Evolutionary conservation across 2,888 invertebrate genomes (phyloP).

Genomic region (Platypus cylindrus): DNA sequence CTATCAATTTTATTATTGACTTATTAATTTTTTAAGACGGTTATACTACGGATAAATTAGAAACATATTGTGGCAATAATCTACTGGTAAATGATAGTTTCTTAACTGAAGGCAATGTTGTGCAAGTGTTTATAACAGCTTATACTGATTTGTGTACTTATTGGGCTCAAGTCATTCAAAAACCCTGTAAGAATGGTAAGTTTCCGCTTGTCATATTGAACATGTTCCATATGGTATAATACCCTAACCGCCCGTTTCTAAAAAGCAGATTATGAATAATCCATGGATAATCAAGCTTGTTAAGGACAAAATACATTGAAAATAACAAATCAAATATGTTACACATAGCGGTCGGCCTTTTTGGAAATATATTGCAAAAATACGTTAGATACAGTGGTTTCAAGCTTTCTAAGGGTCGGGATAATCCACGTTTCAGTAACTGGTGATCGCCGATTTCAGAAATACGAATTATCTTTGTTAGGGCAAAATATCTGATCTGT

Average conservation of each 20-base stretch:
- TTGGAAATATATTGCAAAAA: too few relatives aligned
- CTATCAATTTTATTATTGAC: neutral
- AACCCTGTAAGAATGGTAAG: constrained; percentile 15
- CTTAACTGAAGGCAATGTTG: constrained; percentile 8
- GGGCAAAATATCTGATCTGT: too few relatives aligned
- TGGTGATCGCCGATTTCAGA: constrained; percentile 1
- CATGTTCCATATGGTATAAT: too few relatives aligned
- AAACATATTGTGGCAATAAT: constrained; percentile 16
- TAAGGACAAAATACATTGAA: too few relatives aligned
- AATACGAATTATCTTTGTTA: constrained; percentile 1
- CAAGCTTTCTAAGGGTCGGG: too few relatives aligned
- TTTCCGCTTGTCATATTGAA: neutral
- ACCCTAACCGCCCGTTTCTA: too few relatives aligned
- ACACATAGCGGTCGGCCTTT: too few relatives aligned
- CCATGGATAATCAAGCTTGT: neutral
- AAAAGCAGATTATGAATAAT: too few relatives aligned
- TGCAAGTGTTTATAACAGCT: constrained; percentile 20
- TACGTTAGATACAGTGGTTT: too few relatives aligned
- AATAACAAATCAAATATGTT: too few relatives aligned
- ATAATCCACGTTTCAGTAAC: too few relatives aligned
- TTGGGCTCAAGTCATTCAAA: constrained; percentile 18
- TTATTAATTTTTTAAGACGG: constrained; percentile 19
- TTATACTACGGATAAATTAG: constrained; percentile 23
- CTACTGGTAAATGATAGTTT: constrained; percentile 15
- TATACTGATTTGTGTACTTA: constrained; percentile 19